phyloP scores from a whole-genome alignment of 2,888 invertebrate genomes.

The Lasioglossum lativentre region DNA sequence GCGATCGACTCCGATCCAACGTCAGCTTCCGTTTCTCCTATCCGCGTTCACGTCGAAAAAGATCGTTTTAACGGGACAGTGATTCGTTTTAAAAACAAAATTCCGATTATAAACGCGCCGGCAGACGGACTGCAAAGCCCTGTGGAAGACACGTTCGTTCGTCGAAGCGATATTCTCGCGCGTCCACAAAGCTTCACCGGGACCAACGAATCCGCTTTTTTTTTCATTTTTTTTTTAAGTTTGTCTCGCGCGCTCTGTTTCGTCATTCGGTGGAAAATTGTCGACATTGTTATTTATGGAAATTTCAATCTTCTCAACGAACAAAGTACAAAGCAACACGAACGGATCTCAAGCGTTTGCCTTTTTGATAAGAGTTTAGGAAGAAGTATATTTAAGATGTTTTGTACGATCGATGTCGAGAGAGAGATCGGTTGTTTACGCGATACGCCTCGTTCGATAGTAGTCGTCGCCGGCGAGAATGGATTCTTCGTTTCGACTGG shows the following conservation, averaged over 20 bases:
- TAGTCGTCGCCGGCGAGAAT: not conserved
- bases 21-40: not conserved
- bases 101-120: not conserved
- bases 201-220: constrained; percentile 64
- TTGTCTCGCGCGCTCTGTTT: constrained; percentile 22
- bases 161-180: constrained; percentile 1
- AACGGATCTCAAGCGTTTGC: constrained; percentile 79
- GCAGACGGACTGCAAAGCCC: not conserved
- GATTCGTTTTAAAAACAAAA: not conserved
- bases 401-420: constrained; percentile 37
- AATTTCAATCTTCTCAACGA: constrained; percentile 73
- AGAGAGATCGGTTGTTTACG: constrained; percentile 4
- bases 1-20: not conserved
- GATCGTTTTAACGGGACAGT: not conserved
- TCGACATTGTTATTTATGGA: constrained; percentile 63
- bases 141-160: not conserved
- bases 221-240: not conserved
- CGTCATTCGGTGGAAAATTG: constrained; percentile 33
- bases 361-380: constrained; percentile 38
- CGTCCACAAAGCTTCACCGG: constrained; percentile 65
- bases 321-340: constrained; percentile 78
- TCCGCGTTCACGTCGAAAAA: not conserved
- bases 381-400: constrained; percentile 42
- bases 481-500: constrained; percentile 10
- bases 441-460: constrained; percentile 3